These are phyloP conservation scores for Lepidochitona cinerea DNA, from an alignment of 2,888 invertebrate genomes.

Conservation along the genomic window DNA sequence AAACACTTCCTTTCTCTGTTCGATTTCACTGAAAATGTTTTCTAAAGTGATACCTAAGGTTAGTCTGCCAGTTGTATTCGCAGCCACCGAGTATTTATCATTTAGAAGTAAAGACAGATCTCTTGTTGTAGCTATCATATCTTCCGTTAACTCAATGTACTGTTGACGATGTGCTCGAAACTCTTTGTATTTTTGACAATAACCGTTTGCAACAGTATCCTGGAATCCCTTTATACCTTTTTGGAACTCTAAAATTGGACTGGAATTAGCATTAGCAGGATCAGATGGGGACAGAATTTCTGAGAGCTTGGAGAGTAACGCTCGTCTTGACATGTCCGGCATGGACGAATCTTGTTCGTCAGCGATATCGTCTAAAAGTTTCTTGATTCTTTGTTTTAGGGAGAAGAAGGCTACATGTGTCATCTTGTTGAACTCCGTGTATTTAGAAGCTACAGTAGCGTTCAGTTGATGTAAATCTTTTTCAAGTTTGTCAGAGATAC, in stretches of 20 bases:
- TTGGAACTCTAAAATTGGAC: neutral
- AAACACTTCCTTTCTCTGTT: neutral
- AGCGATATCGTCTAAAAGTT: neutral
- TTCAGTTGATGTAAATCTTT: neutral
- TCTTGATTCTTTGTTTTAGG: neutral
- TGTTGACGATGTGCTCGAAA: neutral
- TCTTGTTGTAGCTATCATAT: neutral
- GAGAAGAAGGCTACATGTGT: slow-evolving; percentile 3
- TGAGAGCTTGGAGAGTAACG: neutral
- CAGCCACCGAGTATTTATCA: neutral
- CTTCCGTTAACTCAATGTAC: neutral
- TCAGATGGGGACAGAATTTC: neutral
- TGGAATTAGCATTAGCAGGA: neutral
- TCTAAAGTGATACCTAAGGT: neutral
- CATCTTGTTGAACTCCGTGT: neutral
- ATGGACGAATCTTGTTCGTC: neutral
- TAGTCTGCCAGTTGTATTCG: neutral
- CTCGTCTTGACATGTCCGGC: neutral
- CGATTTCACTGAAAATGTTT: neutral
- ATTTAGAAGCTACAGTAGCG: neutral
- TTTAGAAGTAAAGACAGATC: neutral
- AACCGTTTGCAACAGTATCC: neutral
- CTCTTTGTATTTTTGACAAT: neutral
- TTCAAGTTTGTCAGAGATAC: neutral
- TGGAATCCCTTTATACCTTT: neutral